Base-by-base conservation (phyloP, 1,140 invertebrate genomes). In the Acromyrmex charruanus region DNA sequence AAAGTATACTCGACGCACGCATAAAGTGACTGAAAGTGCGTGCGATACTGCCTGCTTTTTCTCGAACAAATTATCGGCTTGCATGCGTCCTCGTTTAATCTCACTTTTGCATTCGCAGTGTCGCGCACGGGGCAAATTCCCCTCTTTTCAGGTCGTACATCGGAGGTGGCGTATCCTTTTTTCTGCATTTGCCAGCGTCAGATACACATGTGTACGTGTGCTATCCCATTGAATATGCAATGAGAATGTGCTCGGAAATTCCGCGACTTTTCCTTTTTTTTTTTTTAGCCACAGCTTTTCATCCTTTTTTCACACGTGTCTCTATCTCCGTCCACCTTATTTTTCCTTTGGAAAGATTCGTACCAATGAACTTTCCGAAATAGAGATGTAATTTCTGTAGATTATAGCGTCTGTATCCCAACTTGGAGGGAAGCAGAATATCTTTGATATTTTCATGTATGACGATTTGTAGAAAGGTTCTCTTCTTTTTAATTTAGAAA, bases 221-320 rank as follows among this genome's bases (percentile, higher is more conserved):
- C 80, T 61, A 51, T 61, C 69, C 80, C 80, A 84, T 72, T 84
- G 80, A 84, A 84, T 84, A 84, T 84, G 80, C 80, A 84, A 84
- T 74, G 80, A 84, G 80, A 74, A 84, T 84, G 69, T 84, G 80
- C 69, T 84, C 68, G 80, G 80, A 58, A 74, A 84, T 61, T 61
- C 18, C 79, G 53, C 14, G 35, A n/a, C 53, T 55, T 49, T 65
- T 65, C 35, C 28, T 63, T 61, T 63, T 55, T 63, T 31, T 31
- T 31, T 55, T 58, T 10, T 58, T 75, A 39, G 3, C 31, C n/a
- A 16, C 59, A 79, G 14, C 63, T 80, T 86, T 85, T 80, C 74
- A 31, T 80, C 65, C 80, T 55, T 55, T 49, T 74, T 25, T 25
- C 53, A 49, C 39, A 31, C 68, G 39, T 18, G 49, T 66, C 51